These are phyloP conservation scores for Euura lappo DNA, from an alignment of 1,140 invertebrate genomes.

Conservation along the genomic window DNA sequence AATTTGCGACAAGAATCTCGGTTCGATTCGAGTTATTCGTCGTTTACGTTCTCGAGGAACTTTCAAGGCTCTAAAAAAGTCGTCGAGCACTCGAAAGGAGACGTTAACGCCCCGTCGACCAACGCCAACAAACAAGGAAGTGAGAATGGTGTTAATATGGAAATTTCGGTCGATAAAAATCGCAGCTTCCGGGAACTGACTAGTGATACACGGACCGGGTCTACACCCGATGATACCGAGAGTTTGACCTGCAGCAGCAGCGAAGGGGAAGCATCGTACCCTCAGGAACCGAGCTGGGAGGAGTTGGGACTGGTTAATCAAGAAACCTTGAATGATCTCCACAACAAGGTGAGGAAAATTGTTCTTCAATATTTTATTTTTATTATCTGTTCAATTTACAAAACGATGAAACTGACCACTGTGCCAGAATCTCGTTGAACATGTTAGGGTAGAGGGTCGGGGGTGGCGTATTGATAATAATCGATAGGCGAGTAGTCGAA, in stretches of 20 bases:
- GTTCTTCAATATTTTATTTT: too few relatives aligned
- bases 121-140: constrained; percentile 18
- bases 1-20: not conserved
- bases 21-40: too few relatives aligned
- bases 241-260: constrained; percentile 40
- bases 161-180: not conserved
- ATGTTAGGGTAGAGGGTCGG: not conserved
- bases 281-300: constrained; percentile 57
- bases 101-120: constrained; percentile 44
- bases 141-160: constrained; percentile 1
- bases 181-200: not conserved
- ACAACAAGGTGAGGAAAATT: constrained; percentile 59
- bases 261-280: constrained; percentile 43
- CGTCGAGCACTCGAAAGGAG: constrained; percentile 33
- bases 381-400: too few relatives aligned
- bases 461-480: constrained; percentile 48
- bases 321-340: constrained; percentile 59
- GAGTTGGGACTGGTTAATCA: constrained; percentile 61
- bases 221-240: constrained; percentile 32
- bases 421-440: too few relatives aligned
- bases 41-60: not conserved
- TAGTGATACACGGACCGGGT: constrained; percentile 16
- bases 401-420: too few relatives aligned
- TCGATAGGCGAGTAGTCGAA: constrained; percentile 59
- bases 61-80: constrained; percentile 23